phyloP scores from a whole-genome alignment of 1,140 invertebrate genomes.

The Solenopsis invicta region DNA sequence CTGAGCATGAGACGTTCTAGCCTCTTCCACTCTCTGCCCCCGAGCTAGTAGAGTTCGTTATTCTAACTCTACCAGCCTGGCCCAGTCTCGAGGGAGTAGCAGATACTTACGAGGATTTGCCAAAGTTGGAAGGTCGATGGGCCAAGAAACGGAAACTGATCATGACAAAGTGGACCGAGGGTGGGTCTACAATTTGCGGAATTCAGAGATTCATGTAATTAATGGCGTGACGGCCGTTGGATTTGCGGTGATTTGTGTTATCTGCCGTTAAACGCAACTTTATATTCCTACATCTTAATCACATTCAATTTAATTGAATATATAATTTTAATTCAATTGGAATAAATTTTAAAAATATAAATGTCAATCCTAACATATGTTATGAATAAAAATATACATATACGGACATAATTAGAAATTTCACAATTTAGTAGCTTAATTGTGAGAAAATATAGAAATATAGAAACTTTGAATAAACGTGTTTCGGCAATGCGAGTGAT shows the following conservation, averaged over 20 bases:
- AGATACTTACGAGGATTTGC: conserved; percentile 78
- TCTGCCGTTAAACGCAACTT: conserved; percentile 17
- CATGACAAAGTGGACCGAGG: conserved; percentile 71
- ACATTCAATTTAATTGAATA: conserved; percentile 21
- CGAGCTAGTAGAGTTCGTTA: conserved; percentile 70
- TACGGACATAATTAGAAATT: not conserved
- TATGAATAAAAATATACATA: not conserved
- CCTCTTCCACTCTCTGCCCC: conserved; percentile 10
- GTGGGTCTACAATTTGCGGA: conserved; percentile 52
- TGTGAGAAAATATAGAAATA: not conserved
- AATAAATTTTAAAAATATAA: not conserved
- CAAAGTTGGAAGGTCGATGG: conserved; percentile 74
- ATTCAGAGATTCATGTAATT: conserved; percentile 62
- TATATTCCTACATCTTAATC: conserved; percentile 1
- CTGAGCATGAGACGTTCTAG: conserved; percentile 62
- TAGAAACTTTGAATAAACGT: conserved; percentile 33
- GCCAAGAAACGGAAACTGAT: conserved; percentile 80
- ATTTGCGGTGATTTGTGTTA: conserved; percentile 56
- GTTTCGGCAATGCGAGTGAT: not conserved
- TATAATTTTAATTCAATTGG: not conserved
- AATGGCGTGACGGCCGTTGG: conserved; percentile 48
- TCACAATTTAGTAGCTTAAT: not conserved
- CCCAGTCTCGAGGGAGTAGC: conserved; percentile 62
- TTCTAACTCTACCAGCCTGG: conserved; percentile 73
- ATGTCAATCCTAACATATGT: not conserved